phyloP scores from a whole-genome alignment of 2,797 vertebrate genomes.

The Bradypus variegatus region DNA sequence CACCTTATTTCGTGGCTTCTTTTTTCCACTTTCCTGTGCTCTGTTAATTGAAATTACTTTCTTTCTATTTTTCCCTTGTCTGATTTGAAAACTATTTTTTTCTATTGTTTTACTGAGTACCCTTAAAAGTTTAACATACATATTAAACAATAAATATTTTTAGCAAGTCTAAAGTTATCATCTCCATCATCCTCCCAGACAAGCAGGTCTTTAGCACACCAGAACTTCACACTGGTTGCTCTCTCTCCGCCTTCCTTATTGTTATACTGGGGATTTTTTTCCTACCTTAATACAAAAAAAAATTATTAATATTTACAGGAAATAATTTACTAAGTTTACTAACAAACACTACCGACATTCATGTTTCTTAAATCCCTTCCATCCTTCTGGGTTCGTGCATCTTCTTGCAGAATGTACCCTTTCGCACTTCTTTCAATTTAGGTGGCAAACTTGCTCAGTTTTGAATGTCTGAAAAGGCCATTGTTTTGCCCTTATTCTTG shows the following conservation, averaged over 20 bases:
- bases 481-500: constrained; percentile 22
- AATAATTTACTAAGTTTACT: constrained; percentile 15
- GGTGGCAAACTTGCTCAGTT: neutral
- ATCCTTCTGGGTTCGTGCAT: constrained; percentile 18
- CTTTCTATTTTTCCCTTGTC: neutral
- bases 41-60: neutral
- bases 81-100: neutral
- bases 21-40: neutral
- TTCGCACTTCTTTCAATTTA: constrained; percentile 7
- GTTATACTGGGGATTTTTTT: neutral
- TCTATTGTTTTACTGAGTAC: neutral
- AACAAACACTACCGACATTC: neutral
- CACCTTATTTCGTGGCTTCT: neutral
- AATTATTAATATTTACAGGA: constrained; percentile 10
- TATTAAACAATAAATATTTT: constrained; percentile 25
- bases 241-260: neutral
- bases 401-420: constrained; percentile 1
- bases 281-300: neutral
- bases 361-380: neutral
- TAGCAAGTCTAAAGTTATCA: neutral
- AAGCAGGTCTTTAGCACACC: neutral
- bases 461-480: neutral
- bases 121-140: constrained; percentile 17
- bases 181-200: neutral
- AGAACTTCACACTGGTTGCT: neutral